phyloP scores from a whole-genome alignment of 2,797 vertebrate genomes.

The Onychomys arenicola region DNA sequence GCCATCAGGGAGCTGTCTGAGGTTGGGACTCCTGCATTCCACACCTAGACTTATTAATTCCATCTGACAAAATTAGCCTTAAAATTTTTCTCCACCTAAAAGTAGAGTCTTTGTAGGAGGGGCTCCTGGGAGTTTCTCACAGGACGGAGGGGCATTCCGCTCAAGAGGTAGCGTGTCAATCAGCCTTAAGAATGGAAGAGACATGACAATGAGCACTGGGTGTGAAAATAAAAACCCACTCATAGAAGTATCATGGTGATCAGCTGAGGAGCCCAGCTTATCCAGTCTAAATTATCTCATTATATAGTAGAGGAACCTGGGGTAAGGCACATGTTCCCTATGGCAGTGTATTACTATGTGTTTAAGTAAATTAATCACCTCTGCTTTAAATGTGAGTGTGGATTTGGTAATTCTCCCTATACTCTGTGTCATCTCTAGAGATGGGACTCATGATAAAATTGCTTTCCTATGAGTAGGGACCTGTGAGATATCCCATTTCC shows the following conservation, averaged over 20 bases:
- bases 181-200: background rate
- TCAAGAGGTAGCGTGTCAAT: background rate
- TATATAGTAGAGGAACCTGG: background rate
- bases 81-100: background rate
- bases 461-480: too few relatives aligned
- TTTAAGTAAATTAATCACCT: background rate
- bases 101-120: background rate
- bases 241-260: background rate
- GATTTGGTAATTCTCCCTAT: background rate
- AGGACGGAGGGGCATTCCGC: background rate
- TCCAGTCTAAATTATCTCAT: background rate
- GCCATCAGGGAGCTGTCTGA: background rate
- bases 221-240: background rate
- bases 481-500: background rate
- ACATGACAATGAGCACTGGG: background rate
- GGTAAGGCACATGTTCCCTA: background rate
- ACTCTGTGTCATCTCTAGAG: background rate
- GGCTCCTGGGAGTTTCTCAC: background rate
- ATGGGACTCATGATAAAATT: background rate
- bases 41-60: background rate
- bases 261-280: background rate
- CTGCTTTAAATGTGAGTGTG: background rate
- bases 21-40: background rate
- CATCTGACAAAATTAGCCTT: background rate
- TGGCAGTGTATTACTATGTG: background rate